Conservation (phyloP, 2,113 vertebrate species). For the Corythornis madagascariensis region DNA sequence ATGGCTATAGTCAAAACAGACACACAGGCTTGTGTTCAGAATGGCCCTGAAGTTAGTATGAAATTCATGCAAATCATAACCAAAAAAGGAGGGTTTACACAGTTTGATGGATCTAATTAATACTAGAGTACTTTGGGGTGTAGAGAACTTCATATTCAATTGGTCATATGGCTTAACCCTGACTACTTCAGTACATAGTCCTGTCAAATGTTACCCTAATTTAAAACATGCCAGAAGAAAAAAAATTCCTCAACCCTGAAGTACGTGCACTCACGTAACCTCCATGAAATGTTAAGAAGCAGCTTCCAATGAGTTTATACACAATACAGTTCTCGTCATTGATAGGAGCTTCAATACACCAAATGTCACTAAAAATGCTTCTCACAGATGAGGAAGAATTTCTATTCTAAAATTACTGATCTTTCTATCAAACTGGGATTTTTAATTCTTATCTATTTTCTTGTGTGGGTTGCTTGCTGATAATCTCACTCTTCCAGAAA, state of each 20-base stretch:
- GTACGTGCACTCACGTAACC: background rate
- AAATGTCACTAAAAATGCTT: background rate
- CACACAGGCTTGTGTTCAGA: background rate
- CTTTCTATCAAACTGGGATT: background rate
- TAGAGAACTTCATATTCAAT: background rate
- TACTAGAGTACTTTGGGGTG: background rate
- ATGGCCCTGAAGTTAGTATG: background rate
- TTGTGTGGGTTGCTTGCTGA: background rate
- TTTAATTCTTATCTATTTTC: background rate
- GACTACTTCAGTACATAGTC: background rate
- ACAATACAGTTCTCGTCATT: background rate
- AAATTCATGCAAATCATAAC: background rate
- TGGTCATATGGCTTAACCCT: background rate
- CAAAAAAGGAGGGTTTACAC: background rate
- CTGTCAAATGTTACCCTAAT: background rate
- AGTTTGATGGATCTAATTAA: background rate
- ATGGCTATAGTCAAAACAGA: background rate
- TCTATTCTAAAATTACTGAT: background rate
- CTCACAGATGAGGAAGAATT: background rate
- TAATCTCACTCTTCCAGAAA: background rate
- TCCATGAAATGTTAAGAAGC: background rate
- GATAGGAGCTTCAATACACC: rapidly evolving
- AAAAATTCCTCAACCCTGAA: background rate
- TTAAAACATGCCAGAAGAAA: background rate
- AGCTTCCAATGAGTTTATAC: background rate